Conservation (phyloP, 2,888 invertebrate genomes). For the Cephus sareptanus region DNA sequence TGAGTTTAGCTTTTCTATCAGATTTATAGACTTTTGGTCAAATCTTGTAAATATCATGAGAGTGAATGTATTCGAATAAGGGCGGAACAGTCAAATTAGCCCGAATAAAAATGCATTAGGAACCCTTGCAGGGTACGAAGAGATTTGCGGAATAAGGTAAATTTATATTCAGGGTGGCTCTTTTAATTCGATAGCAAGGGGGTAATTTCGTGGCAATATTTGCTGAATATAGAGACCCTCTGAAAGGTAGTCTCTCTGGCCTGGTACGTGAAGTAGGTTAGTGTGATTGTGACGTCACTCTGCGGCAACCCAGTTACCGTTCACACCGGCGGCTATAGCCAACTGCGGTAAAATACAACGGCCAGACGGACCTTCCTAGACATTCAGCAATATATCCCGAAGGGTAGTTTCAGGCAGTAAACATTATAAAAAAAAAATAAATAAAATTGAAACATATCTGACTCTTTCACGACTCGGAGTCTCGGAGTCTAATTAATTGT, state of each 20-base stretch:
- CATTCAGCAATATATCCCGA: not conserved
- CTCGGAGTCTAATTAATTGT: not conserved
- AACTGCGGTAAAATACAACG: conserved; percentile 52
- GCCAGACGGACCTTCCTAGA: conserved; percentile 8
- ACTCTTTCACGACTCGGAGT: not conserved
- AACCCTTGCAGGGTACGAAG: not conserved
- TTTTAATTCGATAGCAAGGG: conserved; percentile 4
- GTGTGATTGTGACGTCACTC: conserved; percentile 61
- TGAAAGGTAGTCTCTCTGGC: conserved; percentile 18
- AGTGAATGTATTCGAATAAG: not conserved
- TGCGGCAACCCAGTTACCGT: conserved; percentile 62
- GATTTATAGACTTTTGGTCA: not conserved
- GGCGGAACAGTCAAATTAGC: not conserved
- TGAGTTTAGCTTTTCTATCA: not conserved
- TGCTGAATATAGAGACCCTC: conserved; percentile 27
- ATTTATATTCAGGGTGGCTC: not conserved
- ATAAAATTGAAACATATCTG: not conserved
- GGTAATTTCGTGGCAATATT: conserved; percentile 41
- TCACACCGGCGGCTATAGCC: conserved; percentile 39
- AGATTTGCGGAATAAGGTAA: not conserved
- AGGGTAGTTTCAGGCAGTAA: not conserved
- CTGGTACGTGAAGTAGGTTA: conserved; percentile 44
- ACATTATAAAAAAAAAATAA: not conserved
- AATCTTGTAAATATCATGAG: not conserved
- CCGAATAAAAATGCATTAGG: not conserved